Conservation (phyloP, 2,888 invertebrate genomes). For the Drosophila ochracea region DNA sequence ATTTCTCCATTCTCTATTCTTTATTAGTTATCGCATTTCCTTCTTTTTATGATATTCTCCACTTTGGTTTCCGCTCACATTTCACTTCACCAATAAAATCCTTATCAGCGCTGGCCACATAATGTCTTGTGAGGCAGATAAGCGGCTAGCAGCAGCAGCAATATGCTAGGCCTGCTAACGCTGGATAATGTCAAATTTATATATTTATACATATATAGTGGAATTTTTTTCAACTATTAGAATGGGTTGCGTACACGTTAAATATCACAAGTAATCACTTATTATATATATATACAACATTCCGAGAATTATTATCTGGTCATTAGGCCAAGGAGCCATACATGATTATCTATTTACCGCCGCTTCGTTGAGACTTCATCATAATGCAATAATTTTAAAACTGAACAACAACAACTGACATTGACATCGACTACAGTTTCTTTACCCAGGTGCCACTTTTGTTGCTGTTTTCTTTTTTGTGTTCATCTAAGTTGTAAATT, state of each 20-base stretch:
- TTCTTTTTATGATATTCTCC: constrained; percentile 14
- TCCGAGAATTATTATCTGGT: constrained; percentile 30
- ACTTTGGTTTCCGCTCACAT: constrained; percentile 37
- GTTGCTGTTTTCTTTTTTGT: background rate
- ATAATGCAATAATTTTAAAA: constrained; percentile 18
- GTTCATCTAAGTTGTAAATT: constrained; percentile 12
- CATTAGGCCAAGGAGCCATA: constrained; percentile 37
- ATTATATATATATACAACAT: background rate
- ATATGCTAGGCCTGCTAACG: constrained; percentile 12
- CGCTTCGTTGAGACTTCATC: constrained; percentile 33
- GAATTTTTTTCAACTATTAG: background rate
- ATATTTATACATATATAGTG: background rate
- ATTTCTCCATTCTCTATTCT: background rate
- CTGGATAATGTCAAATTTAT: constrained; percentile 37
- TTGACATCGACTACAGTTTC: constrained; percentile 16
- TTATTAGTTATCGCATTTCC: constrained; percentile 52
- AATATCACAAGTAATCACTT: constrained; percentile 1
- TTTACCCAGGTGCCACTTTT: constrained; percentile 24
- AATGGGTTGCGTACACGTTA: constrained; percentile 1
- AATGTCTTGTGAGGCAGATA: constrained; percentile 54
- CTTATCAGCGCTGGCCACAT: constrained; percentile 45
- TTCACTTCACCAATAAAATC: constrained; percentile 18
- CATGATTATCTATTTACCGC: constrained; percentile 20
- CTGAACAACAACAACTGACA: constrained; percentile 11
- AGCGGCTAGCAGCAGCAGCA: constrained; percentile 32